Base-by-base conservation (phyloP, 92 coral and sea anemone species). In the Porites cylindrica region DNA sequence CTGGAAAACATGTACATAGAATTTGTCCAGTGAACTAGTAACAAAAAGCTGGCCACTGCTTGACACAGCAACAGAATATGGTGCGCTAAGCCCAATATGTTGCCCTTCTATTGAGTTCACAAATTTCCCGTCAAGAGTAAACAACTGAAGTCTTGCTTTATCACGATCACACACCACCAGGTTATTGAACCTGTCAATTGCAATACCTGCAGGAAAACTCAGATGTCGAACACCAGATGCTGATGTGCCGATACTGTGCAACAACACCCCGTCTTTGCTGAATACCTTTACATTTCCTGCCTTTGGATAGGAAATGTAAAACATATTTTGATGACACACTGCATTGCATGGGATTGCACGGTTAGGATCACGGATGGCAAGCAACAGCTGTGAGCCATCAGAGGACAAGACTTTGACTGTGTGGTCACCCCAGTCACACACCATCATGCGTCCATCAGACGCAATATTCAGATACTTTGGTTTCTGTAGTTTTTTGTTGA, bases 141-240 rank as follows among this genome's bases (percentile, higher is more conserved):
- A 70, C 1, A 16, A 60, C 70, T 54, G 86, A n/a, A 82, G 10
- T 12, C 78, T 70, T 17, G 7, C 26, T 67, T 58, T 82, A 10
- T 70, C 65, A 69, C n/a, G 52, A 77, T 72, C 86, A 72, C 86
- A 70, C 32, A 82, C 77, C 29, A 82, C 32, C 20, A 82, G 56
- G 64, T 82, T 72, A 18, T 21, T 75, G 50, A 77, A 87, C 73
- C 78, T 71, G 79, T 91, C 91, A 14, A 91, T 79, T 13, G 91
- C 53, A 3, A 91, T 70, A 11, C 94, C 91, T 61, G 83, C 72
- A n/a, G 91, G 94, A 77, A 72, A 68, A 21, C 77, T 83, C 10
- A 69, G 63, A 4, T 71, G 91, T 16, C 86, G 66, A 51, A 73
- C 91, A 7, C 53, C 63, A 67, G 84, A 29, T 29, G 51, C 84